Evolutionary conservation across 2,888 invertebrate species (phyloP), one percentile per base, ranked within the genome.

Genomic region (Acrobeloides nanus): DNA sequence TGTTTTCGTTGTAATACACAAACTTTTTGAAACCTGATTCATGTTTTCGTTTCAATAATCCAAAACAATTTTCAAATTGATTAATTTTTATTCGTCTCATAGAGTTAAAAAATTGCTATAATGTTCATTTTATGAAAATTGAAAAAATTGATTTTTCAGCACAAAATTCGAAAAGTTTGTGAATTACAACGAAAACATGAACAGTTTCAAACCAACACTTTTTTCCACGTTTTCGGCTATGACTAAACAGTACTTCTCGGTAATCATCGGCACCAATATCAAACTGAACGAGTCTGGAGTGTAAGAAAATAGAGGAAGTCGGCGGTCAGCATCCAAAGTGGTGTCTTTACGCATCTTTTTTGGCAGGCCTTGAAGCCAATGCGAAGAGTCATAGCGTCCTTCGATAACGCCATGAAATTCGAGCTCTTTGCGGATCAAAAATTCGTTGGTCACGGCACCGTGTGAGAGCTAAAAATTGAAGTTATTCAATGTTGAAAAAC

Each of bases 201-300:
- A 38, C 7, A 6, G 18, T 35, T 17, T n/a, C n/a, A n/a, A n/a
- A n/a, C n/a, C n/a, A n/a, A n/a, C 26, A 27, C 20, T 39, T 26
- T 10, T 29, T 29, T n/a, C n/a, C n/a, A n/a, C n/a, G n/a, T n/a
- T n/a, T n/a, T n/a, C n/a, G n/a, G n/a, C 10, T 27, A 8, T 27
- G 15, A 20, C 56, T 41, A n/a, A n/a, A n/a, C n/a, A n/a, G n/a
- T 75, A 89, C 89, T 87, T 86, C 70, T 87, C 87, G 72, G 86
- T 84, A 61, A 97, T 84, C 95, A 97, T 97, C 1, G 97, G 95
- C 46, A 95, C 76, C 29, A 97, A 79, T 18, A 97, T 81, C 82
- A 97, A 82, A 72, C 86, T 86, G 73, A 97, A 85, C 1, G 90
- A 87, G 78, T 97, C 97, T 27, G 88, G 84, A 1, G 90, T 90